phyloP scores from a whole-genome alignment of 2,888 invertebrate genomes.

The Lordiphosa andalusiaca region DNA sequence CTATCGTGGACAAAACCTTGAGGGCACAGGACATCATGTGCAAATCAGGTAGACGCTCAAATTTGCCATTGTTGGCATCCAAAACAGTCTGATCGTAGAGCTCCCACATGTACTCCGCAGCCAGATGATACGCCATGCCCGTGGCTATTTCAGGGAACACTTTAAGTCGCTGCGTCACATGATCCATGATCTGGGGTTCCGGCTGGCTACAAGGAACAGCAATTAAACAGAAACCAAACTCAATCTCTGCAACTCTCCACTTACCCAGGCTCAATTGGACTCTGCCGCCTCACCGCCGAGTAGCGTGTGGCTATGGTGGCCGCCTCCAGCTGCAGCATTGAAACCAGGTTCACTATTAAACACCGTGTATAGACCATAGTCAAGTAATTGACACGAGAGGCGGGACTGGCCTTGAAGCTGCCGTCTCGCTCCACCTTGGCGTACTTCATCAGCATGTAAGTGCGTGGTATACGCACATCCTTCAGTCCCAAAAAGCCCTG shows the following conservation, averaged over 20 bases:
- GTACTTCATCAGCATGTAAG: slow-evolving; percentile 95
- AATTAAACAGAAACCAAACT: accelerated
- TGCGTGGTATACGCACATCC: slow-evolving; percentile 91
- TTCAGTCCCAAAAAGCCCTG: slow-evolving; percentile 95
- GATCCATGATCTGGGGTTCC: slow-evolving; percentile 94
- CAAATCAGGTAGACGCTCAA: slow-evolving; percentile 89
- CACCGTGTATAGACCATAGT: slow-evolving; percentile 94
- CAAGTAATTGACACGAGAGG: slow-evolving; percentile 91
- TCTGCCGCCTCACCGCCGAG: slow-evolving; percentile 93
- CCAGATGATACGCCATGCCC: slow-evolving; percentile 88
- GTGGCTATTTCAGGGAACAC: slow-evolving; percentile 91
- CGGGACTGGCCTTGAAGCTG: slow-evolving; percentile 89
- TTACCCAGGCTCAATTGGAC: slow-evolving; percentile 89
- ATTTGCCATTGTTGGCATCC: slow-evolving; percentile 88
- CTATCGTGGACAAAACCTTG: slow-evolving; percentile 90
- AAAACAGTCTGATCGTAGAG: slow-evolving; percentile 90
- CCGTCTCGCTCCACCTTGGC: slow-evolving; percentile 95
- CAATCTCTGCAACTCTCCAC: slow-evolving; percentile 81
- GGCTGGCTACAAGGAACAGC: slow-evolving; percentile 83
- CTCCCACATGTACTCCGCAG: slow-evolving; percentile 88
- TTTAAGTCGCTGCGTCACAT: slow-evolving; percentile 95
- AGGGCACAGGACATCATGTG: slow-evolving; percentile 94
- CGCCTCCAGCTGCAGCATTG: slow-evolving; percentile 88
- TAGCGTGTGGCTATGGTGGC: slow-evolving; percentile 94
- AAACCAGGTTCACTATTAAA: slow-evolving; percentile 88